Evolutionary conservation across 2,888 invertebrate genomes (phyloP).

Genomic region (Drosophila anomalata): DNA sequence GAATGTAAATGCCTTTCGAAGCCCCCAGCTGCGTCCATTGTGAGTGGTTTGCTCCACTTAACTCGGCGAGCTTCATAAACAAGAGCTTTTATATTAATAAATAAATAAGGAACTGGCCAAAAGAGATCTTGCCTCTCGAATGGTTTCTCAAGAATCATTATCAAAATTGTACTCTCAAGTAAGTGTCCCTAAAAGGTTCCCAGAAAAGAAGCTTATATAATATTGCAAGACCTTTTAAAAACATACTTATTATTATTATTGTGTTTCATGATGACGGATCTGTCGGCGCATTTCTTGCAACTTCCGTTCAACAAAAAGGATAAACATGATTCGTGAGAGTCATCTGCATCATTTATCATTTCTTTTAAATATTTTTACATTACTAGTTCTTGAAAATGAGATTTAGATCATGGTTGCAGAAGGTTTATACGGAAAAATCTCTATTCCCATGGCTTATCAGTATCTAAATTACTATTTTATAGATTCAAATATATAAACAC

Average conservation of each 20-base stretch:
- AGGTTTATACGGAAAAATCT: background rate
- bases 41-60: slow-evolving; percentile 51
- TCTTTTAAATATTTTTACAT: slow-evolving; percentile 21
- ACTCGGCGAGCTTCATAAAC: slow-evolving; percentile 39
- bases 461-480: background rate
- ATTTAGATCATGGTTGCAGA: background rate
- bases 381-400: slow-evolving; percentile 39
- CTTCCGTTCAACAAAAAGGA: slow-evolving; percentile 37
- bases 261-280: slow-evolving; percentile 43
- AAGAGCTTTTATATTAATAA: slow-evolving; percentile 35
- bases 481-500: background rate
- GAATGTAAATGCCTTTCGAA: slow-evolving; percentile 26
- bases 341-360: slow-evolving; percentile 61
- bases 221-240: slow-evolving; percentile 21
- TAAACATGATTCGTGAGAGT: slow-evolving; percentile 23
- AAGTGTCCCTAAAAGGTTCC: background rate
- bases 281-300: slow-evolving; percentile 54
- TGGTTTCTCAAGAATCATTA: slow-evolving; percentile 32
- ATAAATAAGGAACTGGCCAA: slow-evolving; percentile 35
- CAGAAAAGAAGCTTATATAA: slow-evolving; percentile 1
- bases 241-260: slow-evolving; percentile 26
- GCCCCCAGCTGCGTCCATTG: slow-evolving; percentile 57
- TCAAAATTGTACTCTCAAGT: background rate
- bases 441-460: background rate
- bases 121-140: slow-evolving; percentile 15